Base-by-base conservation (phyloP, 1,140 invertebrate genomes). In the Plectrocnemia conspersa region DNA sequence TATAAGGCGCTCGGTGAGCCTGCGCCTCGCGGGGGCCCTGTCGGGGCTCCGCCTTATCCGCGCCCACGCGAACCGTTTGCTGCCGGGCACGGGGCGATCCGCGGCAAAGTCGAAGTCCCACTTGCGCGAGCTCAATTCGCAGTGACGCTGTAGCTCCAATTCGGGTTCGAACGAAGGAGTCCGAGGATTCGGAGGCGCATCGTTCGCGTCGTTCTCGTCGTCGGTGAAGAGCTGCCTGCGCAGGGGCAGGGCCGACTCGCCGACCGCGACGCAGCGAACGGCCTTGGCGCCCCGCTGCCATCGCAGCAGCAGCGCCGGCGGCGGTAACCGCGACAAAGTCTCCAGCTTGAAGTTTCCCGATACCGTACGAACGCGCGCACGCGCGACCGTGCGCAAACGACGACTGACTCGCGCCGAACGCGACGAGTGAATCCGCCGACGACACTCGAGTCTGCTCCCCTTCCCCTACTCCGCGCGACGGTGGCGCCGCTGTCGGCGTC, bases 71-170 rank as follows among this genome's bases (percentile, higher is more conserved):
- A 72, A 73, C 63, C 73, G 69, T 52, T 75, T 70, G 4, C 64
- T 57, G 7, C 71, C 72, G 5, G 69, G 65, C 48, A 75, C 49
- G 19, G 73, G 73, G 42, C 66, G 64, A 53, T 74, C 73, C 44
- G 69, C 68, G 2, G 69, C 68, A 52, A 75, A 75, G 54, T 75
- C 71, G 50, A 74, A 75, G 11, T 67, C 72, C 72, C 72, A 75
- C 66, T 68, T 65, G 44, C 72, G 67, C 50, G 70, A 74, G 54
- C 72, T 70, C 22, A 70, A 36, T 49, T 73, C 70, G 21, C 71
- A 57, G 45, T 73, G 71, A 21, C 67, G 64, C 5, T n/a, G n/a
- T n/a, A n/a, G n/a, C n/a, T 68, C 65, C 38, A 75, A 49, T 36
- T 75, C 73, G 46, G 68, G 61, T 49, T 75, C 71, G 13, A 68